Conservation (phyloP, 2,113 vertebrate genomes). For the Phyllopteryx taeniolatus region DNA sequence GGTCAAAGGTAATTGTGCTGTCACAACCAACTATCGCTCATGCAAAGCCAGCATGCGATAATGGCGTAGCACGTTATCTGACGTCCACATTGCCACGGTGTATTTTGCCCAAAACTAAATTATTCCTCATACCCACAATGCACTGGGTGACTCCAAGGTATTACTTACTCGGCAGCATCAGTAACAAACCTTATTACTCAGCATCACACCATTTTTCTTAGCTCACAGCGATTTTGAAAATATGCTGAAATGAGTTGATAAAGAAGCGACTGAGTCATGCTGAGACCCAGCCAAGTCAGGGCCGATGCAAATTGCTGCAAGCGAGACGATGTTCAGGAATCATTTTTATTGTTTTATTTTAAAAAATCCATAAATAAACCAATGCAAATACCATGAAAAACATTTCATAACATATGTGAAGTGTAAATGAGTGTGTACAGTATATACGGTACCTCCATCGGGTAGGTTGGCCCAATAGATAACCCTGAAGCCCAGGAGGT, state of each 20-base stretch:
- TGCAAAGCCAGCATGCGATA: slow-evolving; percentile 36
- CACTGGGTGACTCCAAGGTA: slow-evolving; percentile 1
- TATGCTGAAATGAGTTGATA: slow-evolving; percentile 1
- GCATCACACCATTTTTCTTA: neutral
- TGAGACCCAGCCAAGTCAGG: neutral
- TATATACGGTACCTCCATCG: slow-evolving; percentile 85
- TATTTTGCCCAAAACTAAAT: neutral
- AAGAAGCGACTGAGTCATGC: neutral
- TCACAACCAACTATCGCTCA: slow-evolving; percentile 61
- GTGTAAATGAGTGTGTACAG: neutral
- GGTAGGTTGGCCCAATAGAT: slow-evolving; percentile 99
- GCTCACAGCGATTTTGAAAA: neutral
- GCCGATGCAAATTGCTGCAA: neutral
- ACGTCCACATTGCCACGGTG: slow-evolving; percentile 13
- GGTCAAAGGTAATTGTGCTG: slow-evolving; percentile 68
- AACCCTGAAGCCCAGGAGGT: slow-evolving; percentile 93
- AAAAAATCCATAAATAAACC: neutral
- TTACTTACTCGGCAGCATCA: neutral
- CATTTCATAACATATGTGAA: neutral
- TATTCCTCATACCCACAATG: slow-evolving; percentile 9
- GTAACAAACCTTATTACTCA: neutral
- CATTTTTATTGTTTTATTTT: too few species aligned
- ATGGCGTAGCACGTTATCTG: slow-evolving; percentile 20
- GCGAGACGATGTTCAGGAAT: neutral
- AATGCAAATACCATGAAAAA: neutral